Evolutionary conservation across 2,113 vertebrate genomes (phyloP).

Genomic region (Perca flavescens): DNA sequence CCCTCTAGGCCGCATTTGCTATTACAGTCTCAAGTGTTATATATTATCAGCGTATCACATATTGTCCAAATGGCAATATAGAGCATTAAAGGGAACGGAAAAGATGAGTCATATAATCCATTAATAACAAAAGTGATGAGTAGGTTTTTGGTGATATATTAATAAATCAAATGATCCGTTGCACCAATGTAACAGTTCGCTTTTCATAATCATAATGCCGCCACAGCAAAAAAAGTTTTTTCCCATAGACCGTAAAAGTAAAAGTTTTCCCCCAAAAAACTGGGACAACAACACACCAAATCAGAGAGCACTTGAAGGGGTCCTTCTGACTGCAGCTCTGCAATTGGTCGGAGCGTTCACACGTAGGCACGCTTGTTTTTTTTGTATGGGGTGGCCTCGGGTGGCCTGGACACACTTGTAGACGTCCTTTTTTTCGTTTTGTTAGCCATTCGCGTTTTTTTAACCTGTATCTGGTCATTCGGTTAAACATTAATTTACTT

Average conservation of each 20-base stretch:
- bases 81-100: not conserved
- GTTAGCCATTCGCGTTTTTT: not conserved
- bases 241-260: not conserved
- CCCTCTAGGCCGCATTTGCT: not conserved
- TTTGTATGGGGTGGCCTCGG: not conserved
- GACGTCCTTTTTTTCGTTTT: not conserved
- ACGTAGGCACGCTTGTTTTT: constrained; percentile 31
- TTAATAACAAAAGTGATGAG: not conserved
- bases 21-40: not conserved
- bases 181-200: not conserved
- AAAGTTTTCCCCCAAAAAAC: not conserved
- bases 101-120: not conserved
- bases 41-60: not conserved
- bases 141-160: not conserved
- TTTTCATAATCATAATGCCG: not conserved
- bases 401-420: not conserved
- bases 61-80: not conserved
- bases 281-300: not conserved
- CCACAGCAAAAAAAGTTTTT: not conserved
- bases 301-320: constrained; percentile 22
- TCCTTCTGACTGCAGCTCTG: not conserved
- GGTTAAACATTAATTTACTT: not conserved
- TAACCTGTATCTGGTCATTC: not conserved
- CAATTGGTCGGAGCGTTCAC: constrained; percentile 34
- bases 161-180: not conserved